Conservation (phyloP, 2,113 vertebrate species). For the Rhea americana region DNA sequence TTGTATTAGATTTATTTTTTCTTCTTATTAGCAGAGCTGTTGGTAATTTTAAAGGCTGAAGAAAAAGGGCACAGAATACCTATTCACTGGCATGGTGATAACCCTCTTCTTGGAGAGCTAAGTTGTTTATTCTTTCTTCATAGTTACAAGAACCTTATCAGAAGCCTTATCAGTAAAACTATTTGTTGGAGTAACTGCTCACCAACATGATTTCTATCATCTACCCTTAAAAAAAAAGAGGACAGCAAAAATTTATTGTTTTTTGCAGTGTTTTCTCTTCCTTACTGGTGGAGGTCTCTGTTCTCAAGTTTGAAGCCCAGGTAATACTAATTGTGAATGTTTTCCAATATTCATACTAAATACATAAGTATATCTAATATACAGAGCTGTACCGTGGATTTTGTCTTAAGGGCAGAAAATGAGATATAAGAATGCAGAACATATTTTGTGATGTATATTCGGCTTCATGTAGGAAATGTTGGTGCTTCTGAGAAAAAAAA, state of each 20-base stretch:
- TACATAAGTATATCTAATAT: background rate
- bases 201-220: background rate
- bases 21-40: constrained; percentile 38
- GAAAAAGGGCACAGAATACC: constrained; percentile 14
- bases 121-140: background rate
- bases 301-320: background rate
- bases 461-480: background rate
- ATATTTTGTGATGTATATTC: background rate
- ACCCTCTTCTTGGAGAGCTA: background rate
- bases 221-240: background rate
- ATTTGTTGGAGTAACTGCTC: background rate
- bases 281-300: constrained; percentile 12
- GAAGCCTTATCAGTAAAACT: background rate
- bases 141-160: background rate
- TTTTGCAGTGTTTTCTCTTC: constrained; percentile 17
- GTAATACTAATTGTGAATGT: background rate
- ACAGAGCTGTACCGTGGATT: background rate
- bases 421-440: background rate
- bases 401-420: background rate
- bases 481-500: constrained; percentile 15
- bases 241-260: background rate
- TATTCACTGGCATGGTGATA: constrained; percentile 19
- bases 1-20: constrained; percentile 12
- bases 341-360: background rate
- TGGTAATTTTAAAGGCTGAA: constrained; percentile 53